Conservation (phyloP, 2,888 invertebrate genomes). For the Globia sparganii region DNA sequence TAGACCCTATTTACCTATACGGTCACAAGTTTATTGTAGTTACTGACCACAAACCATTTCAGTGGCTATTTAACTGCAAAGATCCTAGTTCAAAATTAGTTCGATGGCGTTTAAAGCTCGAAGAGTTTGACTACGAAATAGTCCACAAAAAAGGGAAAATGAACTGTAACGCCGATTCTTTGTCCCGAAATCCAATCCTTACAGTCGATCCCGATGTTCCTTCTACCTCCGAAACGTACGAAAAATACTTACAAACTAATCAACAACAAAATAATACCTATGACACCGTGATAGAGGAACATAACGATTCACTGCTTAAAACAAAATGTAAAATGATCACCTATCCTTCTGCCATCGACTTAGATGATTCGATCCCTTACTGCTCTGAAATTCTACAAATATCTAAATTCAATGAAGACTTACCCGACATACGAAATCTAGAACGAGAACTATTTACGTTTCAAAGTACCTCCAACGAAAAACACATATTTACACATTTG, state of each 20-base stretch:
- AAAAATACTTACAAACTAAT: slow-evolving; percentile 1
- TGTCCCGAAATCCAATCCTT: not conserved
- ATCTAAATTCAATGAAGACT: not conserved
- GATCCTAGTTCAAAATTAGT: slow-evolving; percentile 1
- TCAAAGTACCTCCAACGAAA: slow-evolving; percentile 13
- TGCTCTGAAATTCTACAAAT: slow-evolving; percentile 5
- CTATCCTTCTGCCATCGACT: slow-evolving; percentile 13
- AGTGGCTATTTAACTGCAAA: slow-evolving; percentile 17
- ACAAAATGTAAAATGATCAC: slow-evolving; percentile 12
- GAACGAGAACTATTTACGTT: slow-evolving; percentile 11
- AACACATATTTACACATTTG: slow-evolving; percentile 12
- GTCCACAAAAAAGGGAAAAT: slow-evolving; percentile 8
- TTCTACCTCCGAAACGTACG: slow-evolving; percentile 4
- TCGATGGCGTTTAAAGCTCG: not conserved
- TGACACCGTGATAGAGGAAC: not conserved
- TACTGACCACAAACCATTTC: slow-evolving; percentile 6
- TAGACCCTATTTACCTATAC: slow-evolving; percentile 5
- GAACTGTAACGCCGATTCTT: slow-evolving; percentile 4
- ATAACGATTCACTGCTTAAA: slow-evolving; percentile 4
- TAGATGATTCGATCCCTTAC: slow-evolving; percentile 14
- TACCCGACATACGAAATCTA: slow-evolving; percentile 9
- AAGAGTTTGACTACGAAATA: slow-evolving; percentile 8
- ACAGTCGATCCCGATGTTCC: not conserved
- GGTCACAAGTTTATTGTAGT: slow-evolving; percentile 6
- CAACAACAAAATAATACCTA: not conserved